These are phyloP conservation scores for Scortum barcoo DNA, from an alignment of 2,113 vertebrate species.

Conservation along the genomic window DNA sequence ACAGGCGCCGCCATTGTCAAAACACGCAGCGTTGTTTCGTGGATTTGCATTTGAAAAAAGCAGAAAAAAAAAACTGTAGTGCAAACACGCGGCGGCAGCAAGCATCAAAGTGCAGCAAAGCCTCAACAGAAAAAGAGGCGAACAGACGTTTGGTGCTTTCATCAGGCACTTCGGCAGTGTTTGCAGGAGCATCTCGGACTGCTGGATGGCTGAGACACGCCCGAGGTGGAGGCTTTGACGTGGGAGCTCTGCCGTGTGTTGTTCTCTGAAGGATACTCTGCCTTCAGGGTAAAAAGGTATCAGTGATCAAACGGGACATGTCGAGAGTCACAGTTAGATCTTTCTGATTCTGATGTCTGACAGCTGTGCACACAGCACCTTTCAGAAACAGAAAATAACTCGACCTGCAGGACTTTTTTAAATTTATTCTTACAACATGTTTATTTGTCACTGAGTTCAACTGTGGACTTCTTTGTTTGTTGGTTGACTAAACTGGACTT, in stretches of 20 bases:
- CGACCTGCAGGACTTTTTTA: neutral
- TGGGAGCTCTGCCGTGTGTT: neutral
- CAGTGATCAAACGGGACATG: too few species aligned
- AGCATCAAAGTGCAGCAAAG: neutral
- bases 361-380: neutral
- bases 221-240: slow-evolving; percentile 11
- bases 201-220: slow-evolving; percentile 16
- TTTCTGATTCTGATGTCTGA: neutral
- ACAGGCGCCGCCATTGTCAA: neutral
- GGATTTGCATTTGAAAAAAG: neutral
- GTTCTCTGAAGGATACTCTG: slow-evolving; percentile 5
- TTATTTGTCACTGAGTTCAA: neutral
- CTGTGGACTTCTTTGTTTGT: neutral
- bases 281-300: neutral
- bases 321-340: neutral
- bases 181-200: neutral
- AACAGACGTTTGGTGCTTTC: neutral
- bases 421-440: neutral
- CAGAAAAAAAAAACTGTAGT: neutral
- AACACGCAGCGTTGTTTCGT: neutral
- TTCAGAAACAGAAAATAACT: neutral
- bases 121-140: neutral
- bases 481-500: neutral
- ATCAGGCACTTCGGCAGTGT: neutral
- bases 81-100: neutral